Base-by-base conservation (phyloP, 2,888 invertebrate genomes). In the Eilema caniola region DNA sequence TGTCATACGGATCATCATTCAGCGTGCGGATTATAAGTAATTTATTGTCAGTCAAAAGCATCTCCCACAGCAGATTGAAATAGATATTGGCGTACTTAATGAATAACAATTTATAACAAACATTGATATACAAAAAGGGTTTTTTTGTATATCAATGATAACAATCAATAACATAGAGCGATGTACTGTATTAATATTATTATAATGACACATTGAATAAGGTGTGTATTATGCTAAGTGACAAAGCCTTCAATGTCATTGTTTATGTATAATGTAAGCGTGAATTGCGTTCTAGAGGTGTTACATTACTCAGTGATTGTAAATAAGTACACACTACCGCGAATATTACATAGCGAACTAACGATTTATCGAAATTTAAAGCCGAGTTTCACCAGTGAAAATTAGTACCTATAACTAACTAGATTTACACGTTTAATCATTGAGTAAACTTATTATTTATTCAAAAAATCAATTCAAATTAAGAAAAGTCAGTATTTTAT, bases 161-260 rank as follows among this genome's bases (percentile, higher is more conserved):
- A n/a, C n/a, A n/a, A n/a, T n/a, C n/a, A n/a, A n/a, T n/a, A 41
- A 1, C 25, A 23, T n/a, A 61, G 33, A 41, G 23, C 23, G 41
- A 62, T 62, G 24, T 37, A 37, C 41, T 62, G 11, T n/a, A n/a
- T n/a, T n/a, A n/a, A n/a, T 62, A 62, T 62, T 37, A 62, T 62
- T 62, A 62, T 41, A 31, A 62, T 3, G 23, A 41, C 25, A 62
- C 25, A 24, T 24, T 62, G 24, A 53, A 24, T 62, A 23, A 14
- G 23, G 62, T 62, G 23, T 33, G 12, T 33, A 62, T 64, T 64
- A 53, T 31, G 53, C 53, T 53, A 64, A 64, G 53, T 53, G 14
- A 56, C 64, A 10, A 53, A 64, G 23, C 53, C 53, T 63, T 28
- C 53, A 28, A 61, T 53, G 47, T 53, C 64, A 53, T 28, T 24